Conservation (phyloP, 2,888 invertebrate genomes). For the Lobophora halterata region DNA sequence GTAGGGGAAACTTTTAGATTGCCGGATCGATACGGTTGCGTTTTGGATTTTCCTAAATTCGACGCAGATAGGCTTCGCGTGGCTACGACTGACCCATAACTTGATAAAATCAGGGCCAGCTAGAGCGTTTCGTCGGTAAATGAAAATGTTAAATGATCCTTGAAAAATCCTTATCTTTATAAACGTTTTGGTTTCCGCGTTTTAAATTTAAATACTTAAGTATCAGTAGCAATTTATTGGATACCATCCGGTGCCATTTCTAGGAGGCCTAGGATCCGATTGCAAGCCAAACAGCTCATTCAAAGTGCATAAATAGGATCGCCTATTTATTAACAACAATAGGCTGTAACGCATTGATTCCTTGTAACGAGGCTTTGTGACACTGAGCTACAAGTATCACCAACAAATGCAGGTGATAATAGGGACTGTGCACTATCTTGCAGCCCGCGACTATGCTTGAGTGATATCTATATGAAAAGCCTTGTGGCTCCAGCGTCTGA, state of each 20-base stretch:
- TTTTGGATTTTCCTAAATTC: conserved; percentile 28
- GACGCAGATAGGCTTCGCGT: conserved; percentile 28
- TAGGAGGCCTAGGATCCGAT: conserved; percentile 50
- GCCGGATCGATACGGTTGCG: conserved; percentile 42
- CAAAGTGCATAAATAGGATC: conserved; percentile 52
- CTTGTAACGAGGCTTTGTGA: conserved; percentile 71
- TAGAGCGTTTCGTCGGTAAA: conserved; percentile 12
- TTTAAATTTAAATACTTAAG: not conserved
- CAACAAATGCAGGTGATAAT: not conserved
- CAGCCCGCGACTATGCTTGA: too few species aligned
- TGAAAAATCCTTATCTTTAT: conserved; percentile 9
- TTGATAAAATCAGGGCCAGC: conserved; percentile 25
- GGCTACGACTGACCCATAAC: conserved; percentile 30
- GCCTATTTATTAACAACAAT: conserved; percentile 69
- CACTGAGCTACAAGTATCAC: conserved; percentile 35
- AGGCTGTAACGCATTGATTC: conserved; percentile 51
- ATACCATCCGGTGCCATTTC: conserved; percentile 46
- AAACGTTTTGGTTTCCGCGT: conserved; percentile 3
- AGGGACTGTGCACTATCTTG: not conserved
- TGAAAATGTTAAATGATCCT: conserved; percentile 16
- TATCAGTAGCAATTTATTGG: conserved; percentile 5
- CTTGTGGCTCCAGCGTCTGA: too few species aligned
- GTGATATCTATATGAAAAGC: too few species aligned
- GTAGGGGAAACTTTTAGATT: conserved; percentile 48
- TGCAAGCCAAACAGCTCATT: conserved; percentile 62